Evolutionary conservation across 2,113 vertebrate genomes (phyloP).

Genomic region (Tretioscincus oriximinensis): DNA sequence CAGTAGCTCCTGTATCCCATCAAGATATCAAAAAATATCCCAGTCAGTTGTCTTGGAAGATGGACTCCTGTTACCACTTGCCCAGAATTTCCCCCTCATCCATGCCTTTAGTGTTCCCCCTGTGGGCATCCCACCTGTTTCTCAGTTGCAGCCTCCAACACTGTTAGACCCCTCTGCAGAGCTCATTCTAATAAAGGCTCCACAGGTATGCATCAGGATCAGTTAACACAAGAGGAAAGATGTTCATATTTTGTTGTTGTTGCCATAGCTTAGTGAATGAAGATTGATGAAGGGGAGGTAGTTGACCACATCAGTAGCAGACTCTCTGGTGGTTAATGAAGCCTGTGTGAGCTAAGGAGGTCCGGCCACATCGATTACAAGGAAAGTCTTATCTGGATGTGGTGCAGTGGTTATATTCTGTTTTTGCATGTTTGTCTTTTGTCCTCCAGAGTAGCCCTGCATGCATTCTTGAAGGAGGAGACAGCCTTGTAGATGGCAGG

Average conservation of each 20-base stretch:
- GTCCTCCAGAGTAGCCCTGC: no score
- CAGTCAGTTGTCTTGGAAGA: conserved; percentile 84
- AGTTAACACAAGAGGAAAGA: no score
- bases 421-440: no score
- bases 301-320: not conserved
- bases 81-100: conserved; percentile 71
- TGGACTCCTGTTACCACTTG: conserved; percentile 75
- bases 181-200: conserved; percentile 81
- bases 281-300: not conserved
- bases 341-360: no score
- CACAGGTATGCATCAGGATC: conserved; percentile 74
- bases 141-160: conserved; percentile 71
- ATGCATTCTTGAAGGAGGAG: no score
- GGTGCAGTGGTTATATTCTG: no score
- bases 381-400: no score
- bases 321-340: not conserved
- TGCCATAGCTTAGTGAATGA: no score
- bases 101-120: conserved; percentile 57
- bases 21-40: conserved; percentile 88
- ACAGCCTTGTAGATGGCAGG: no score
- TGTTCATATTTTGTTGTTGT: no score
- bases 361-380: no score
- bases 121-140: conserved; percentile 1
- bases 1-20: conserved; percentile 83
- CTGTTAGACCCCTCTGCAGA: conserved; percentile 70